phyloP scores from a whole-genome alignment of 2,797 vertebrate species.

The Pseudocheirus occidentalis region DNA sequence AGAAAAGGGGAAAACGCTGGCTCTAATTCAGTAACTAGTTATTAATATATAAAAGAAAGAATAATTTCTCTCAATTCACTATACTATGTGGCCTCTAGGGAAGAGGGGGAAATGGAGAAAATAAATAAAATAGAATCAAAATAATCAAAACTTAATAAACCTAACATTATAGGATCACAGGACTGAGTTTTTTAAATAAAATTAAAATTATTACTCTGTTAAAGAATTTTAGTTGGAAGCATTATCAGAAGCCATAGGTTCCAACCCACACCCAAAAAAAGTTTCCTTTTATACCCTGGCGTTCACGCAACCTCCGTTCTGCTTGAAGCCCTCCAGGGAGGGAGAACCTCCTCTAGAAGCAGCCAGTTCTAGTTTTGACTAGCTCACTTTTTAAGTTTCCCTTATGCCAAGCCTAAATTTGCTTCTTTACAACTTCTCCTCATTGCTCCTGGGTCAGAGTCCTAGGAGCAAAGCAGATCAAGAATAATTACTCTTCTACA shows the following conservation, averaged over 20 bases:
- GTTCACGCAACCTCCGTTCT: not conserved
- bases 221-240: slow-evolving; percentile 19
- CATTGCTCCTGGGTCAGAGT: not conserved
- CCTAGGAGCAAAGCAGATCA: not conserved
- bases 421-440: not conserved
- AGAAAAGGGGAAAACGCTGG: too few relatives aligned
- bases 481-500: not conserved
- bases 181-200: too few relatives aligned
- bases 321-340: too few relatives aligned
- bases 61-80: not conserved
- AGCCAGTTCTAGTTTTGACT: too few relatives aligned
- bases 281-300: not conserved
- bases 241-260: not conserved
- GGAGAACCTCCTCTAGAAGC: too few relatives aligned
- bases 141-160: slow-evolving; percentile 42
- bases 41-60: not conserved
- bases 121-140: slow-evolving; percentile 43
- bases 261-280: not conserved
- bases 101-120: not conserved
- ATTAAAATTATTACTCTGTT: slow-evolving; percentile 35
- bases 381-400: not conserved
- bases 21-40: too few relatives aligned
- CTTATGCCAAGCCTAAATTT: not conserved
- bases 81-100: not conserved
- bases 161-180: not conserved